Percentiles rank a stretch among this genome's conserved stretches.
Evolutionary conservation across 2,113 vertebrate species (phyloP).

Genomic region (Sinocyclocheilus rhinocerous): DNA sequence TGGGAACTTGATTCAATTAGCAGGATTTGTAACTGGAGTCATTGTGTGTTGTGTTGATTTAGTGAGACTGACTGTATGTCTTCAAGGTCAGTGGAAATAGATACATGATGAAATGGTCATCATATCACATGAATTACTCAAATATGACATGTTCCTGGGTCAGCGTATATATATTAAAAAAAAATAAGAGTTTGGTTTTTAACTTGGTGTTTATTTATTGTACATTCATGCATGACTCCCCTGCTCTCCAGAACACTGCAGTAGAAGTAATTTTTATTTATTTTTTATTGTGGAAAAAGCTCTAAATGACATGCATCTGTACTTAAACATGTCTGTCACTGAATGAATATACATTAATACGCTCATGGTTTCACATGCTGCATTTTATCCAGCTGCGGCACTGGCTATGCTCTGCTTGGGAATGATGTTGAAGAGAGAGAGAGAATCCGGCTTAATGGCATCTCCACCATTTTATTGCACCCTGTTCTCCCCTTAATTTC

Average conservation of each 20-base stretch:
- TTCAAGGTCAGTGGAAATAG: neutral
- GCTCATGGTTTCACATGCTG: slow-evolving; percentile 13
- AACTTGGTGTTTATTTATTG: no score
- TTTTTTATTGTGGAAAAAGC: neutral
- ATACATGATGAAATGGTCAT: neutral
- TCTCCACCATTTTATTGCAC: slow-evolving; percentile 39
- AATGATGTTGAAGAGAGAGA: neutral
- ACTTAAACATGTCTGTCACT: neutral
- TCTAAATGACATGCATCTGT: neutral
- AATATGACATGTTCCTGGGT: neutral
- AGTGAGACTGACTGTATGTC: neutral
- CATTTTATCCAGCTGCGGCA: neutral
- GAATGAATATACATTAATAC: slow-evolving; percentile 12
- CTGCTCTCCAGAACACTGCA: neutral
- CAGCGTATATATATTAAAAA: no score
- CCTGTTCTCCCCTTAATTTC: slow-evolving; percentile 39
- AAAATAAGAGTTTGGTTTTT: no score
- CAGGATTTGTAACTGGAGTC: neutral
- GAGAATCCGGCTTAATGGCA: slow-evolving; percentile 22
- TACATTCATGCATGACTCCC: neutral
- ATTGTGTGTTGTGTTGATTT: neutral
- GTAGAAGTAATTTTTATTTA: neutral
- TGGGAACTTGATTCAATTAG: slow-evolving; percentile 1
- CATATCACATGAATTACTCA: neutral
- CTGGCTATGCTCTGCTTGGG: slow-evolving; percentile 8